These are phyloP conservation scores for Brachionus paranguensis DNA, from an alignment of 1,140 invertebrate species.

Conservation along the genomic window DNA sequence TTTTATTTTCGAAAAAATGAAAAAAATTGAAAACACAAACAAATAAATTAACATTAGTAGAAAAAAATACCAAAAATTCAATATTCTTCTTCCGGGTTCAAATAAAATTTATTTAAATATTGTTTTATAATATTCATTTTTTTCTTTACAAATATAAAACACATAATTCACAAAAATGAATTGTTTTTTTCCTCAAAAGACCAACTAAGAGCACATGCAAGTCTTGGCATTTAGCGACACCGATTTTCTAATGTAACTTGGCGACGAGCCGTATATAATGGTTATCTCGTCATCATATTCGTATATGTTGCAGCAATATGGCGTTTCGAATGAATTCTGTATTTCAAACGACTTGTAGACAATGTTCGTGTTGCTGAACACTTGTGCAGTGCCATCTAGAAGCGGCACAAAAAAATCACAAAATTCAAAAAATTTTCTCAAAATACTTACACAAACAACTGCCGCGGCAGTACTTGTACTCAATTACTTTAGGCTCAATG, in stretches of 20 bases:
- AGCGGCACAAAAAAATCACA: not conserved
- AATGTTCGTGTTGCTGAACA: constrained; percentile 20
- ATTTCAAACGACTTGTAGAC: constrained; percentile 27
- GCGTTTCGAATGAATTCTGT: not conserved
- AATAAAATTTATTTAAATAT: not conserved
- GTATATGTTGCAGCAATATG: constrained; percentile 13
- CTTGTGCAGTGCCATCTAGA: not conserved
- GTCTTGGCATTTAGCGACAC: constrained; percentile 27
- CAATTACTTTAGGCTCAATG: constrained; percentile 12
- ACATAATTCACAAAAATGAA: constrained; percentile 11
- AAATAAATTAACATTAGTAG: not conserved
- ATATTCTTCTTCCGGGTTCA: not conserved
- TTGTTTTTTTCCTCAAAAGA: not conserved
- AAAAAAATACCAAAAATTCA: not conserved
- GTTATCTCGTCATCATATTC: constrained; percentile 32
- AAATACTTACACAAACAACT: constrained; percentile 33
- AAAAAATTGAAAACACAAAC: not conserved
- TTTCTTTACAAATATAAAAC: not conserved
- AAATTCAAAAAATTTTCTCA: not conserved
- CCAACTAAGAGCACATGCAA: constrained; percentile 29
- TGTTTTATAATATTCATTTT: not conserved
- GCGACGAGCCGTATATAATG: constrained; percentile 1
- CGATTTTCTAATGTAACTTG: constrained; percentile 17
- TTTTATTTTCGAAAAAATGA: not conserved
- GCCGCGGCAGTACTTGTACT: constrained; percentile 31